Evolutionary conservation across 2,888 invertebrate species (phyloP).

Genomic region (Malachius bipustulatus): DNA sequence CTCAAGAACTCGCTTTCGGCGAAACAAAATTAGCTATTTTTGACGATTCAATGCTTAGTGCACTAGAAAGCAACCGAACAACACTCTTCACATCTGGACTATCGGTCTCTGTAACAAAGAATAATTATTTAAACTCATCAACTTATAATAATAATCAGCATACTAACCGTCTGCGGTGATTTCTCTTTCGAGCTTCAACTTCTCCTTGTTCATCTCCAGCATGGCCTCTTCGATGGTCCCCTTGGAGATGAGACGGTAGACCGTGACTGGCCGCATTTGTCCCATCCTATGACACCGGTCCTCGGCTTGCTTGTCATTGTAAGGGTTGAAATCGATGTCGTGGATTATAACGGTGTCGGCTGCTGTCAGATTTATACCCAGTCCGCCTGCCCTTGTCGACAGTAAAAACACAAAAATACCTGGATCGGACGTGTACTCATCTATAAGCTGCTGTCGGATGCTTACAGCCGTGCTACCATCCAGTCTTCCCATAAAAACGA

Average conservation of each 20-base stretch:
- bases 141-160: conserved; percentile 19
- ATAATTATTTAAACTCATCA: not conserved
- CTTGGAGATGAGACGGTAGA: conserved; percentile 72
- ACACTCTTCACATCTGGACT: conserved; percentile 66
- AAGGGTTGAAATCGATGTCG: conserved; percentile 97
- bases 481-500: conserved; percentile 6
- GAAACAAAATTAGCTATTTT: conserved; percentile 30
- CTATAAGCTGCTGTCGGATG: conserved; percentile 76
- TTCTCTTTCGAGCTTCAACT: conserved; percentile 82
- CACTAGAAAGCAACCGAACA: conserved; percentile 65
- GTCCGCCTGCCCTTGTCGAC: conserved; percentile 90
- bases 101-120: conserved; percentile 49
- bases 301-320: conserved; percentile 96
- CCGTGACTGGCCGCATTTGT: conserved; percentile 69
- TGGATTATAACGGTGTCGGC: conserved; percentile 94
- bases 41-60: conserved; percentile 48
- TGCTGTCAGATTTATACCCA: conserved; percentile 86
- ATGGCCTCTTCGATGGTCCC: conserved; percentile 91
- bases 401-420: conserved; percentile 81
- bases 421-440: conserved; percentile 68
- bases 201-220: conserved; percentile 78
- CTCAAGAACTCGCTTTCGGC: conserved; percentile 25
- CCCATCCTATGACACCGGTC: conserved; percentile 75
- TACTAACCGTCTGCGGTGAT: conserved; percentile 48
- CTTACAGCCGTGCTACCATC: conserved; percentile 14